Conservation (phyloP, 2,888 invertebrate species). For the Xanthorhoe designata region DNA sequence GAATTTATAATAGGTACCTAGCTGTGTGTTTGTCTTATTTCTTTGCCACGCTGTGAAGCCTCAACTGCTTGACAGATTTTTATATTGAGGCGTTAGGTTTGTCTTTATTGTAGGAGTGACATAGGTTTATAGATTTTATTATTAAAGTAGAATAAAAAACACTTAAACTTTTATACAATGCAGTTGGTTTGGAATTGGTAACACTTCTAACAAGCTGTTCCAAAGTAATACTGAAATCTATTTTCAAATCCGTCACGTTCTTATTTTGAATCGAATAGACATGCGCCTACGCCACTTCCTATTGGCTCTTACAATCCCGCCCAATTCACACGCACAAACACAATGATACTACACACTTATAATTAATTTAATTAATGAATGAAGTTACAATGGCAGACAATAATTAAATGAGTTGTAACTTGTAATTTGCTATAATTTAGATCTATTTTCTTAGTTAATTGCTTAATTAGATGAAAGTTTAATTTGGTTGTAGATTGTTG, state of each 20-base stretch:
- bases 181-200: no score
- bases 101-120: no score
- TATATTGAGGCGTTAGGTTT: no score
- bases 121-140: no score
- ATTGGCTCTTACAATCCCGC: slow-evolving; percentile 59
- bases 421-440: slow-evolving; percentile 35
- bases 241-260: not conserved
- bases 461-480: slow-evolving; percentile 30
- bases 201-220: no score
- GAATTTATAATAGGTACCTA: no score
- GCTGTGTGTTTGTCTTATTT: no score
- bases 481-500: slow-evolving; percentile 12
- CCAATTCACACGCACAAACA: slow-evolving; percentile 57
- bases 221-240: not conserved
- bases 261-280: slow-evolving; percentile 16
- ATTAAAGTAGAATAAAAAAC: no score
- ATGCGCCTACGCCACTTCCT: slow-evolving; percentile 48
- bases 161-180: no score
- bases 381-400: slow-evolving; percentile 22
- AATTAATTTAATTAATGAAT: slow-evolving; percentile 36
- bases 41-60: no score
- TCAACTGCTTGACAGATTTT: no score
- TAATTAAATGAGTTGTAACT: slow-evolving; percentile 32
- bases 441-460: slow-evolving; percentile 36
- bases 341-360: slow-evolving; percentile 28